These are phyloP conservation scores for Heliconius hermathena DNA, from an alignment of 1,140 invertebrate genomes.

Conservation along the genomic window DNA sequence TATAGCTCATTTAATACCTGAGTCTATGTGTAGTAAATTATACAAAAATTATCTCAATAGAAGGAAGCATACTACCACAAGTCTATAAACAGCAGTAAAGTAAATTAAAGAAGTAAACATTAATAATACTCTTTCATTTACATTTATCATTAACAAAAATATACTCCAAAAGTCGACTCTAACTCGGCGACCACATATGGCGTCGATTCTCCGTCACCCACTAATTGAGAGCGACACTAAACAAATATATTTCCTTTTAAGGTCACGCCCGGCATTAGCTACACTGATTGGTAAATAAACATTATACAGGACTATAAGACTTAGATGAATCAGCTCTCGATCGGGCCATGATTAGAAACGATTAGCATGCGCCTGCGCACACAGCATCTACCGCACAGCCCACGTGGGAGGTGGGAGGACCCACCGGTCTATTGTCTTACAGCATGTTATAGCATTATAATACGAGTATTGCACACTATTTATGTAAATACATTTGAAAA, in stretches of 20 bases:
- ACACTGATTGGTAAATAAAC: slow-evolving; percentile 78
- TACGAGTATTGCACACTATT: slow-evolving; percentile 70
- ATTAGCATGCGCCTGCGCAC: slow-evolving; percentile 73
- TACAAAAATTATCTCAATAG: background rate
- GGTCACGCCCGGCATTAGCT: slow-evolving; percentile 67
- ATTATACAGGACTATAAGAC: slow-evolving; percentile 63
- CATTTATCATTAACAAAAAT: slow-evolving; percentile 73
- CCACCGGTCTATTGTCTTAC: slow-evolving; percentile 71
- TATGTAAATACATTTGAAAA: slow-evolving; percentile 75
- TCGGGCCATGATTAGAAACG: slow-evolving; percentile 74
- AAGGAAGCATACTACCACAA: slow-evolving; percentile 36
- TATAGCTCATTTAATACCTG: background rate
- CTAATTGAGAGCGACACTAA: slow-evolving; percentile 77
- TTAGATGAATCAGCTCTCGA: slow-evolving; percentile 75
- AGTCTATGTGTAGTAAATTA: background rate
- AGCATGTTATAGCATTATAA: slow-evolving; percentile 72
- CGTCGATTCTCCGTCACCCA: slow-evolving; percentile 67
- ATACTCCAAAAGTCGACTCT: slow-evolving; percentile 67
- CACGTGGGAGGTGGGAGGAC: slow-evolving; percentile 73
- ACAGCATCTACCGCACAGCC: slow-evolving; percentile 47
- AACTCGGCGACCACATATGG: slow-evolving; percentile 73
- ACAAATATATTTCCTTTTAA: slow-evolving; percentile 79
- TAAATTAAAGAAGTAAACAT: slow-evolving; percentile 69
- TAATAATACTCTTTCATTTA: slow-evolving; percentile 75
- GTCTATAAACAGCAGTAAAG: slow-evolving; percentile 59